These are phyloP conservation scores for Amphipoea lucens DNA, from an alignment of 2,888 invertebrate species.

Conservation along the genomic window DNA sequence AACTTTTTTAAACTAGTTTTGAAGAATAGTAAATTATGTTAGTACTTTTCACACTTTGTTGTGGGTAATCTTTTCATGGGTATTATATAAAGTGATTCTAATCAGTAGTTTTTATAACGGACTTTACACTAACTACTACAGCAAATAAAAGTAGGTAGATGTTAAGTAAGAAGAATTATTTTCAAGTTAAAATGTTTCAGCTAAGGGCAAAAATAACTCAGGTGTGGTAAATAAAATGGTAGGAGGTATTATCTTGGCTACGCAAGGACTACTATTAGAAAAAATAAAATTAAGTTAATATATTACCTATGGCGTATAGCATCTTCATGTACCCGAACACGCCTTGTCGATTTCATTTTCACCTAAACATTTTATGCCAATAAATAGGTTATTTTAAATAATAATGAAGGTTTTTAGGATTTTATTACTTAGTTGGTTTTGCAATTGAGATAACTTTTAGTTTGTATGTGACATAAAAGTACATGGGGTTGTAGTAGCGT, in stretches of 20 bases:
- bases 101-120: conserved; percentile 46
- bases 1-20: conserved; percentile 19
- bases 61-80: conserved; percentile 18
- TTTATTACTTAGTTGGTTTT: conserved; percentile 42
- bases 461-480: conserved; percentile 38
- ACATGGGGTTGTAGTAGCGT: conserved; percentile 43
- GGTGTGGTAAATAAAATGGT: conserved; percentile 66
- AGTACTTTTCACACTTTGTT: conserved; percentile 31
- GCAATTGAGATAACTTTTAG: conserved; percentile 23
- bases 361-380: conserved; percentile 90
- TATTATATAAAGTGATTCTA: conserved; percentile 39
- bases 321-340: conserved; percentile 90
- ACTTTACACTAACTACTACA: conserved; percentile 66
- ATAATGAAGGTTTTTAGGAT: conserved; percentile 44
- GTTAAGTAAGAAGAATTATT: conserved; percentile 58
- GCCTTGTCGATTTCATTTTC: conserved; percentile 90
- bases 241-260: conserved; percentile 74
- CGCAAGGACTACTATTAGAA: conserved; percentile 78
- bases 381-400: conserved; percentile 72
- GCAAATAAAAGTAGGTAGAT: conserved; percentile 66
- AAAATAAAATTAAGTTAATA: conserved; percentile 79
- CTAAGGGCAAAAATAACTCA: conserved; percentile 64
- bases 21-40: conserved; percentile 13
- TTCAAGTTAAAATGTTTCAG: conserved; percentile 59
- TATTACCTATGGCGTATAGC: conserved; percentile 90